Evolutionary conservation across 1,140 invertebrate genomes (phyloP), one percentile per base, ranked within the genome.

Genomic region (Ganaspis sp.): DNA sequence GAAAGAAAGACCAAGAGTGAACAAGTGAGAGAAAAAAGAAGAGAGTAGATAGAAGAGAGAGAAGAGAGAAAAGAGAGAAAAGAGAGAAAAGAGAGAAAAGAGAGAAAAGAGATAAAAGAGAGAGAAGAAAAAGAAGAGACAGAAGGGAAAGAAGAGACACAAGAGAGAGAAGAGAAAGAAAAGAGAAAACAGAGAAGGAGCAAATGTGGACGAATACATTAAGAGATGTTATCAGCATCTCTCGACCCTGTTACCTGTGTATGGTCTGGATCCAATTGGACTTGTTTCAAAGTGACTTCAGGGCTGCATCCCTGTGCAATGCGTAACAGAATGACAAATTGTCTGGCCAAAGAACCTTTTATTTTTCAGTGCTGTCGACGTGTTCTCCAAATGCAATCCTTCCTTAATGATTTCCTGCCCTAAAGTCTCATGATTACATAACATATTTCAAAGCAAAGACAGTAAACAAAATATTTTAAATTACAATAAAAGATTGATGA

Each of bases 161-260:
- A 12, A 11, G 73, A 64, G 4, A 40, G 15, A 29, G 29, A 53
- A 23, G 17, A n/a, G 29, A 17, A 15, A n/a, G 26, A 26, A 53
- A 15, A 26, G 42, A 54, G 54, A 15, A 70, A 9, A 26, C 9
- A n/a, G n/a, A 23, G 12, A n/a, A 26, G 15, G 42, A 23, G 8
- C 23, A 19, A 42, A 42, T 40, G 17, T 17, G 21, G 17, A 40
- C 78, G 80, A 86, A 86, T 86, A 86, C 81, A 85, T 86, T 86
- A 85, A 79, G 70, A 85, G 84, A 86, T 86, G 75, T 75, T 86
- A 86, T 86, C 84, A 34, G 45, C 45, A 71, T 64, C 73, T 82
- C 83, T 82, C 83, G 78, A 81, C 75, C 77, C 80, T 82, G 84
- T 86, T 86, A 86, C 84, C 84, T 85, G 84, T 82, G 83, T 85